phyloP scores from a whole-genome alignment of 2,797 vertebrate genomes.

The Tympanoctomys barrerae region DNA sequence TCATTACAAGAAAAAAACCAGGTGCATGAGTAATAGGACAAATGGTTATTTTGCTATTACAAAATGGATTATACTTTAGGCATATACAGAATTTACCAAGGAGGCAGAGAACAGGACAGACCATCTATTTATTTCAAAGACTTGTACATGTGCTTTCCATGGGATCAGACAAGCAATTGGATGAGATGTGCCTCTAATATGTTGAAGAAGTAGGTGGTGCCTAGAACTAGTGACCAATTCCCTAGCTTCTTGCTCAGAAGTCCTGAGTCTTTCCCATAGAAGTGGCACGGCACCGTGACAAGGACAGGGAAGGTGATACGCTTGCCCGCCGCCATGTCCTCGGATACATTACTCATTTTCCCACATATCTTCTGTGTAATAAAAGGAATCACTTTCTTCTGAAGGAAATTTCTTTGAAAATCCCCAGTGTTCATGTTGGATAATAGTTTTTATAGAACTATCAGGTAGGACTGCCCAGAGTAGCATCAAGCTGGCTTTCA shows the following conservation, averaged over 20 bases:
- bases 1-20: background rate
- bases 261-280: constrained; percentile 1
- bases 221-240: background rate
- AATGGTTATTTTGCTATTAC: background rate
- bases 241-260: background rate
- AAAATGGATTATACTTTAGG: too few relatives aligned
- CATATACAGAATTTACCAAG: accelerated
- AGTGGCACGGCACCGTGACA: background rate
- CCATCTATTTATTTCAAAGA: background rate
- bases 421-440: background rate
- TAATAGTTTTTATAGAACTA: background rate
- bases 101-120: background rate
- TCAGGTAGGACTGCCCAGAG: background rate
- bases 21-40: background rate
- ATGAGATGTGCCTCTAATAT: background rate
- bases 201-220: background rate
- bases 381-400: background rate
- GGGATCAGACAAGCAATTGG: background rate
- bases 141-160: background rate
- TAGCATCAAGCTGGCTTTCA: background rate
- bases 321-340: background rate
- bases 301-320: background rate
- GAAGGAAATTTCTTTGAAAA: background rate
- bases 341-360: background rate
- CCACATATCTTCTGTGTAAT: background rate